These are phyloP conservation scores for Barypeithes pellucidus DNA, from an alignment of 2,888 invertebrate genomes.

Conservation along the genomic window DNA sequence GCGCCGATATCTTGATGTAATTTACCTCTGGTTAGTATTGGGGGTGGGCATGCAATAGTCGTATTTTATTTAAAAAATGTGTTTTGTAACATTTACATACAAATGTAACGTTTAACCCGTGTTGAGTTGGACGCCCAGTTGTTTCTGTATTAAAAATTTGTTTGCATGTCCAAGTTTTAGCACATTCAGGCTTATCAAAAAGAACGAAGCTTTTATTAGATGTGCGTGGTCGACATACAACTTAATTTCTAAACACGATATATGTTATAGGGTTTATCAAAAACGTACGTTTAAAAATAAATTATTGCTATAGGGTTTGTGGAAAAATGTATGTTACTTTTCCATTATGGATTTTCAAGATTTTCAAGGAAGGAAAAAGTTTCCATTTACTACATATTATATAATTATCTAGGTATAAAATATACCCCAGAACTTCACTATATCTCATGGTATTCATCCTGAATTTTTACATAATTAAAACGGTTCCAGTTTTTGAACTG, in stretches of 20 bases:
- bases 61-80: constrained; percentile 16
- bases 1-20: constrained; percentile 17
- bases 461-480: too few relatives aligned
- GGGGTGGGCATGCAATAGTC: constrained; percentile 25
- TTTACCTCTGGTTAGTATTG: constrained; percentile 21
- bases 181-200: constrained; percentile 57
- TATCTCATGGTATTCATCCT: too few relatives aligned
- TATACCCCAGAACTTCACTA: too few relatives aligned
- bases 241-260: constrained; percentile 60
- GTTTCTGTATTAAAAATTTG: constrained; percentile 46
- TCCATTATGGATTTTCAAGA: too few relatives aligned
- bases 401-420: too few relatives aligned
- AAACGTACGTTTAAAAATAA: not conserved
- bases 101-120: constrained; percentile 24
- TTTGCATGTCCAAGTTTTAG: constrained; percentile 57
- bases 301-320: not conserved
- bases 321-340: too few relatives aligned
- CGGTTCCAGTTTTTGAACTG: too few relatives aligned
- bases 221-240: constrained; percentile 60
- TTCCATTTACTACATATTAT: too few relatives aligned
- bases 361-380: too few relatives aligned
- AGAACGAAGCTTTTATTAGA: constrained; percentile 58
- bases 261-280: constrained; percentile 34
- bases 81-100: constrained; percentile 20
- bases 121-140: constrained; percentile 19